Evolutionary conservation across 2,797 vertebrate species (phyloP), one percentile per base, ranked within the genome.

Genomic region (Valencia hispanica): DNA sequence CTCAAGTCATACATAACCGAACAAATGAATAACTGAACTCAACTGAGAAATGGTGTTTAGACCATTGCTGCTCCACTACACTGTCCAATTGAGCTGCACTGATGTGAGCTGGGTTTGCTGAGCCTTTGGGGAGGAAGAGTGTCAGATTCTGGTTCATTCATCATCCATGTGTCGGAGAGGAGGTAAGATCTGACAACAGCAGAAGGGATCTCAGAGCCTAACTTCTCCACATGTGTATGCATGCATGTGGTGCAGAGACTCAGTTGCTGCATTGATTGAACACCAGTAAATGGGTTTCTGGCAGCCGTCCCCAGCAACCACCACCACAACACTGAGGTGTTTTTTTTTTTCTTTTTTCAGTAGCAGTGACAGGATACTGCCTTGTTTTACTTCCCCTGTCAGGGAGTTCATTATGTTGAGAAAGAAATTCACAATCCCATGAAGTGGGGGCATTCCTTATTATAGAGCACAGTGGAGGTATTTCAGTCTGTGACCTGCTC

Each of bases 361-460:
- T 27, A 15, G 59, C 1, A 71, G 79, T 30, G 81, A 84, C 80
- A 87, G 79, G 70, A 80, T 80, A 59, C 74, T 45, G 79, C 20
- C 20, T 15, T 84, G 81, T 90, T 92, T 86, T 84, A 86, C 84
- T 75, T 79, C 66, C 39, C 71, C 66, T 84, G 80, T 88, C 86
- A 77, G 78, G 75, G 84, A 84, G 79, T 84, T 89, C 81, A 89
- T 92, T 88, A 85, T 65, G 72, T 78, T 70, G 72, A 74, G 68
- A 78, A 70, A 75, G 87, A 84, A 75, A 88, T 80, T 86, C 85
- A 84, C 83, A 78, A 59, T 41, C 70, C 70, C 15, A 22, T 87
- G 82, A 84, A 88, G 78, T 70, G 68, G 73, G 83, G 72, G 39
- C 66, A 71, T 72, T 84, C 70, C 75, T 48, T 81, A 68, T 86